These are phyloP conservation scores for Sitophilus oryzae DNA, from an alignment of 1,140 invertebrate genomes.

Conservation along the genomic window DNA sequence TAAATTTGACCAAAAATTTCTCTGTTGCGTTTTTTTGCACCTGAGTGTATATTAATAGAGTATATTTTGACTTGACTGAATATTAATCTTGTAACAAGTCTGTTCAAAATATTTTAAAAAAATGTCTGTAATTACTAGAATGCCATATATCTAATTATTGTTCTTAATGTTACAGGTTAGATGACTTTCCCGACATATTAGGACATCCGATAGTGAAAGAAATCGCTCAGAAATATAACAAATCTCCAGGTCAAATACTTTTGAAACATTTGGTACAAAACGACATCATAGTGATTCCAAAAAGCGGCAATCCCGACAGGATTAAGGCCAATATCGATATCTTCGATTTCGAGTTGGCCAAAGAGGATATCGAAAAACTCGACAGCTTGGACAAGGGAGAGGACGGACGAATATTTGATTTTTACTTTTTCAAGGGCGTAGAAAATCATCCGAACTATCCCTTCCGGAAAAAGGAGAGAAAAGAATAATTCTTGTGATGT, in stretches of 20 bases:
- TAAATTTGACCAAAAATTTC: too few relatives aligned
- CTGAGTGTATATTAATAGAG: too few relatives aligned
- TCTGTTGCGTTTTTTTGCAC: too few relatives aligned
- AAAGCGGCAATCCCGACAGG: slow-evolving; percentile 48
- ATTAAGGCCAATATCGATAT: slow-evolving; percentile 55
- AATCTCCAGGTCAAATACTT: slow-evolving; percentile 53
- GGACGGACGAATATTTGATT: slow-evolving; percentile 53
- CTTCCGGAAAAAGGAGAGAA: slow-evolving; percentile 39
- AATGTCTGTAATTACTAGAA: too few relatives aligned
- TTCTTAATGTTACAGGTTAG: slow-evolving; percentile 37
- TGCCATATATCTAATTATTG: too few relatives aligned
- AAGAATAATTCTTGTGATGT: too few relatives aligned
- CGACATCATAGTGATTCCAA: slow-evolving; percentile 53
- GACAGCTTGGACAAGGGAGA: slow-evolving; percentile 49
- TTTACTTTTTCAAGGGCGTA: slow-evolving; percentile 52
- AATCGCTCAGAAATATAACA: slow-evolving; percentile 47
- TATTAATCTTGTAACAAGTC: too few relatives aligned
- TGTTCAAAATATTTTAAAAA: too few relatives aligned
- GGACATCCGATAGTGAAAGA: slow-evolving; percentile 47
- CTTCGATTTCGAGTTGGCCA: slow-evolving; percentile 53
- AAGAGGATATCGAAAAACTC: slow-evolving; percentile 50
- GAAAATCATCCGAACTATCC: slow-evolving; percentile 54
- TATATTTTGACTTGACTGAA: too few relatives aligned
- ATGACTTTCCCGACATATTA: slow-evolving; percentile 54
- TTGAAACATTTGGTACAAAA: slow-evolving; percentile 50